Conservation (phyloP, 2,113 vertebrate species). For the Rhadina sibilatrix region DNA sequence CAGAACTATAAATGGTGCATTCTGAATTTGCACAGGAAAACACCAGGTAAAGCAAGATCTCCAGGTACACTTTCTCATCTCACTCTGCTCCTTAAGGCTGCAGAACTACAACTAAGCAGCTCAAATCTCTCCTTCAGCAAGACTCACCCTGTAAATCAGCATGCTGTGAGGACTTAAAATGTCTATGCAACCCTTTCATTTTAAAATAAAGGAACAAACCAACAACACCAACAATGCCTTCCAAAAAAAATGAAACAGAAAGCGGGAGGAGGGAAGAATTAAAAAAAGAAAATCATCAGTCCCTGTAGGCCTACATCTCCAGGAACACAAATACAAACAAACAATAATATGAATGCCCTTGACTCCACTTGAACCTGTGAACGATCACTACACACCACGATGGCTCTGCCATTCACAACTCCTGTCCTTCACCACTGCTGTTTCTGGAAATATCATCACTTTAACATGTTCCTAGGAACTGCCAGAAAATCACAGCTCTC, state of each 20-base stretch:
- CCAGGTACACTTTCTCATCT: background rate
- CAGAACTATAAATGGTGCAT: background rate
- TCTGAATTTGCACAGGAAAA: background rate
- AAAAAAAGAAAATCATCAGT: background rate
- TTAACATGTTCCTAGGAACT: background rate
- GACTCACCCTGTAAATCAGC: background rate
- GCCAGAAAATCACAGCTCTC: background rate
- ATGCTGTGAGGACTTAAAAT: background rate
- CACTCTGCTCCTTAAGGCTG: background rate
- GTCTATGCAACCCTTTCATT: background rate
- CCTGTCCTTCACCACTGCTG: background rate
- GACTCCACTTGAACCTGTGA: background rate
- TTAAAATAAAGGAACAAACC: background rate
- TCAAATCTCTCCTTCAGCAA: background rate
- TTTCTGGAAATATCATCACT: background rate
- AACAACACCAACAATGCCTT: background rate
- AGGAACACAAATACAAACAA: background rate
- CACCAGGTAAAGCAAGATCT: background rate
- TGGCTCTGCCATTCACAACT: background rate
- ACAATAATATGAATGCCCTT: background rate
- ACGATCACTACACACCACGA: rapidly evolving
- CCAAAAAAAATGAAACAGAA: background rate
- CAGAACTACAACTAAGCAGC: background rate
- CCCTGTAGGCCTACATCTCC: background rate
- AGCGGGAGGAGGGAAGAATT: background rate